Evolutionary conservation across 2,113 vertebrate species (phyloP), one percentile per base, ranked within the genome.

Genomic region (Oxyura jamaicensis): DNA sequence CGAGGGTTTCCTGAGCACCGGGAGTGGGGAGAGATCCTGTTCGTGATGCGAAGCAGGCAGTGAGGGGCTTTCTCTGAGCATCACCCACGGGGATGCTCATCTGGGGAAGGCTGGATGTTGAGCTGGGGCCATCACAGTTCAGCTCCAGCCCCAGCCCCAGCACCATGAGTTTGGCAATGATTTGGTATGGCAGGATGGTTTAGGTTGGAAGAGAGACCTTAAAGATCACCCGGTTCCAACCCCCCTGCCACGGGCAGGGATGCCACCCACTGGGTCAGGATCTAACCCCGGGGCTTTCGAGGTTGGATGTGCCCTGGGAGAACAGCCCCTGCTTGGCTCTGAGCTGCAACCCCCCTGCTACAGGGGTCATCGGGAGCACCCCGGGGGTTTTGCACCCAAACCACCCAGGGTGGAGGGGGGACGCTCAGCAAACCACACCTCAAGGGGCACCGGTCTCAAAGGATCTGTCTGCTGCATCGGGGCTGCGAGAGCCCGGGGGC

Each of bases 81-180:
- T 62, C 52, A 1, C 28, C 62, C 44, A 2, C 1, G 11, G 2
- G 44, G 66, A 7, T 10, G 5, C 31, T 28, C 11, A 6, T 3
- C 42, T 13, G 62, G 68, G 74, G 83, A 46, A 3, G 28, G 53
- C 28, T 31, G 53, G 53, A 28, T 33, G 59, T 2, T 7, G 36
- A 23, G 42, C 14, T 20, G 5, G 29, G 4, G 4, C 1, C 4
- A 21, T 7, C 29, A 1, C 56, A 4, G 74, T 59, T 52, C 4
- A 3, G 36, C 52, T 50, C 21, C 36, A 10, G 62, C 44, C 35
- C 62, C 10, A 36, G 39, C 26, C 33, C 11, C 2, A 11, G 23
- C 13, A 0, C 31, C 28, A 7, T 2, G 58, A 13, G 33, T 73
- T n/a, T 15, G 33, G 19, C 1, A 2, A 29, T 52, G 20, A 8